phyloP scores from a whole-genome alignment of 1,140 invertebrate species.

The Camponotus pennsylvanicus region DNA sequence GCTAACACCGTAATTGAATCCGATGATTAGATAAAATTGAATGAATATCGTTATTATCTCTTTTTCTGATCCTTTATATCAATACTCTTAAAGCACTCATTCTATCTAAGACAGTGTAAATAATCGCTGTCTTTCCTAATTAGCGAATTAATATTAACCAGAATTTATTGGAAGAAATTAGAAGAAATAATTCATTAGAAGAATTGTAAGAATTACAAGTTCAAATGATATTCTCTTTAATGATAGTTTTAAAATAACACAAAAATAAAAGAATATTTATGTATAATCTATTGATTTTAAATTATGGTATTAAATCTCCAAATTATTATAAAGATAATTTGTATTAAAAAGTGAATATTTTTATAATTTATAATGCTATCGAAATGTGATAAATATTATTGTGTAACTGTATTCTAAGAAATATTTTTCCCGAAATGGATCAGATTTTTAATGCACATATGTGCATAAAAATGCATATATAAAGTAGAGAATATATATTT shows the following conservation, averaged over 20 bases:
- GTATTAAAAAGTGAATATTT: conserved; percentile 18
- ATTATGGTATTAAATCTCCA: too few relatives aligned
- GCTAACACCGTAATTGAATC: conserved; percentile 18
- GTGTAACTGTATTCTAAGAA: neutral
- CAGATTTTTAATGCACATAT: neutral
- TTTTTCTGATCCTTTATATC: neutral
- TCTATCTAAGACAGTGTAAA: neutral
- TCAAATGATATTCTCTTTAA: neutral
- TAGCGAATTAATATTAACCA: neutral
- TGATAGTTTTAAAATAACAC: neutral
- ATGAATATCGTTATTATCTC: conserved; percentile 24
- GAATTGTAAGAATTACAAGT: neutral
- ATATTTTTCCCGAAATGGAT: neutral
- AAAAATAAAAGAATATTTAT: neutral
- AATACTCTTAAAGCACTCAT: neutral
- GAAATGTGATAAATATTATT: neutral
- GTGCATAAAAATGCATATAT: neutral
- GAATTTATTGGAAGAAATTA: neutral
- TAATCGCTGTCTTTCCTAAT: neutral
- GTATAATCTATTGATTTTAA: neutral
- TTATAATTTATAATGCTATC: neutral
- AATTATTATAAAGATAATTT: neutral
- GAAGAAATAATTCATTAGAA: too few relatives aligned
- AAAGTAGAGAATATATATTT: conserved; percentile 4
- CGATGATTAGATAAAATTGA: conserved; percentile 26